Evolutionary conservation across 92 coral and sea anemone species (phyloP).

Genomic region (Plumapathes pennacea): DNA sequence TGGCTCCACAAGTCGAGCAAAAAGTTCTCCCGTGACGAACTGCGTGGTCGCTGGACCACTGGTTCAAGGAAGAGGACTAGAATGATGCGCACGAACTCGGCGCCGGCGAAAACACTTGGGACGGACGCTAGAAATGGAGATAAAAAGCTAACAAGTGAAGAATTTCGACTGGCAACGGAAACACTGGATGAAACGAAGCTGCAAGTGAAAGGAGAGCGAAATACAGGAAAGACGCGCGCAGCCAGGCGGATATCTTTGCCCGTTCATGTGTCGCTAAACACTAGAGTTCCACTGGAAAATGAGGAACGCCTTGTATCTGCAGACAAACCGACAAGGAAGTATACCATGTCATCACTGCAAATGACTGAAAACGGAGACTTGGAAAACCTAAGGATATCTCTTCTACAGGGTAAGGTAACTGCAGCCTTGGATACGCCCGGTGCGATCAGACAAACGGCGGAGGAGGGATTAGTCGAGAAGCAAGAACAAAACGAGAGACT

Average conservation of each 20-base stretch:
- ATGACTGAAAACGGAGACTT: slow-evolving; percentile 10
- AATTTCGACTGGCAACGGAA: not conserved
- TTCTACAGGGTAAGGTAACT: not conserved
- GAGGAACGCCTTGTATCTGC: not conserved
- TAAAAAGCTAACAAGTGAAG: no score
- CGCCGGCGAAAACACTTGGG: slow-evolving; percentile 73
- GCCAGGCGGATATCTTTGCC: slow-evolving; percentile 30
- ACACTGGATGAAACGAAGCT: not conserved
- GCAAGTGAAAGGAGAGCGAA: not conserved
- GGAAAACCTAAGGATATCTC: slow-evolving; percentile 5
- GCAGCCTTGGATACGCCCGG: not conserved
- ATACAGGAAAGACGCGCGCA: slow-evolving; percentile 13
- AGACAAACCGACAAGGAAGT: not conserved
- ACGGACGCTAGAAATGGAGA: slow-evolving; percentile 2
- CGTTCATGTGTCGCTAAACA: slow-evolving; percentile 9
- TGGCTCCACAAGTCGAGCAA: slow-evolving; percentile 75
- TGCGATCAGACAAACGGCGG: not conserved
- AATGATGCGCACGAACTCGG: slow-evolving; percentile 68
- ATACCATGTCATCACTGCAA: slow-evolving; percentile 1
- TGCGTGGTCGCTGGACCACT: slow-evolving; percentile 17
- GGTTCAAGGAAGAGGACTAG: slow-evolving; percentile 33
- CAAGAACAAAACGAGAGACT: no score
- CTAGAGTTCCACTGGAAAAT: not conserved
- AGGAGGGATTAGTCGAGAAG: not conserved
- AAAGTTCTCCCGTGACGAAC: slow-evolving; percentile 23